Evolutionary conservation across 2,797 vertebrate species (phyloP), one percentile per base, ranked within the genome.

Genomic region (Salarias fasciatus): DNA sequence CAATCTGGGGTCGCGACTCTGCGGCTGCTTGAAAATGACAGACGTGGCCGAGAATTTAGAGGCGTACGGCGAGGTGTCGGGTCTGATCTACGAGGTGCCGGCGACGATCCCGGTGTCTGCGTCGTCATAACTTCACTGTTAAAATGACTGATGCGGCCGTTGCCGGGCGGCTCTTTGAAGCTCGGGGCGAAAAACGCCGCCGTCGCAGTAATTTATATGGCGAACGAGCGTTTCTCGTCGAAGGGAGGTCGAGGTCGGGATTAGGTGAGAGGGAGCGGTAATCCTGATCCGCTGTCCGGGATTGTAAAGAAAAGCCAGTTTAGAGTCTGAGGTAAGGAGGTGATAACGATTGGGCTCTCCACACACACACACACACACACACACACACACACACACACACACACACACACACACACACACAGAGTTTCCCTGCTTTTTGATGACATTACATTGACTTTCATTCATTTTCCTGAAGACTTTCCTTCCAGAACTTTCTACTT

Each of bases 171-270:
- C 28, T 51, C 72, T 84, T 88, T 81, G 79, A 87, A 78, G 77
- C 42, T 3, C 7, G 0, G 62, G 54, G 70, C 87, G 83, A 86
- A 73, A 86, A 86, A 88, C 58, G 46, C 48, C 0, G 7, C 68
- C 68, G 31, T 86, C 79, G 84, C 61, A 14, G 61, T 80, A 83
- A 73, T 86, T 87, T 89, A 87, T 83, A 74, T 6, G 11, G 66
- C 0, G 53, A 63, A 67, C 15, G 69, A 78, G 60, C 51, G 63
- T 24, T 18, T 62, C 77, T 67, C 67, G 75, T 77, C 1, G 42
- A 53, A 58, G 24, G n/a, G n/a, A n/a, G 87, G 82, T 85, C 71
- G 47, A 71, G 82, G 80, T 82, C 63, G 64, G 71, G 52, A 82
- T 82, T 42, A 72, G 80, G 80, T 81, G 75, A 84, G 80, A 77